These are phyloP conservation scores for Presbytis comata DNA, from an alignment of 2,797 vertebrate genomes.

Conservation along the genomic window DNA sequence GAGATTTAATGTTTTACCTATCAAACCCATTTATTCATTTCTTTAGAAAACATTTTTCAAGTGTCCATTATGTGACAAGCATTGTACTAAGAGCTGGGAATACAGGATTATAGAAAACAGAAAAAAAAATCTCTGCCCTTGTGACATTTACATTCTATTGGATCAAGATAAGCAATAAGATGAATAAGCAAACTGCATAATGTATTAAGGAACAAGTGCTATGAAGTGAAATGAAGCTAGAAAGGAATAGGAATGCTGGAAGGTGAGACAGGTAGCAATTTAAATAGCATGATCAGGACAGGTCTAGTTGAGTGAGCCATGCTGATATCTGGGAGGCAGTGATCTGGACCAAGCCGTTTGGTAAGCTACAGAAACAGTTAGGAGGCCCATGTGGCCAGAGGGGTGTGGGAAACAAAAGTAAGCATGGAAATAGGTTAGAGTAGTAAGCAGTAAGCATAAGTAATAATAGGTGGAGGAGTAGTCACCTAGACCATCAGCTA, in stretches of 20 bases:
- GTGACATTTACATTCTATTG: background rate
- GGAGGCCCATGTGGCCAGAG: background rate
- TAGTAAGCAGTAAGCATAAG: background rate
- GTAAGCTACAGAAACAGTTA: background rate
- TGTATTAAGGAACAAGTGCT: background rate
- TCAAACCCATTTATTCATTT: background rate
- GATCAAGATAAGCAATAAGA: background rate
- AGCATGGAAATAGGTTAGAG: background rate
- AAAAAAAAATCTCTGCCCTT: background rate
- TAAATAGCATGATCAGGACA: background rate
- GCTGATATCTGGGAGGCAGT: no score
- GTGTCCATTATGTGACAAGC: background rate
- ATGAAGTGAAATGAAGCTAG: background rate
- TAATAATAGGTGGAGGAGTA: background rate
- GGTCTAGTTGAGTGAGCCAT: no score
- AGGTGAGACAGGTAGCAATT: background rate
- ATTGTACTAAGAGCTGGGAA: background rate
- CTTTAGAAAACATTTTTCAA: background rate
- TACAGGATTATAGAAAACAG: background rate
- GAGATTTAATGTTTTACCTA: slow-evolving; percentile 47
- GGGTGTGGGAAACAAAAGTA: background rate
- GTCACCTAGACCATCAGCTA: background rate
- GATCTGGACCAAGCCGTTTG: background rate
- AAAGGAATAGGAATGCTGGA: background rate
- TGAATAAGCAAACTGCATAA: background rate